phyloP scores from a whole-genome alignment of 2,888 invertebrate genomes.

The Diaperis boleti region DNA sequence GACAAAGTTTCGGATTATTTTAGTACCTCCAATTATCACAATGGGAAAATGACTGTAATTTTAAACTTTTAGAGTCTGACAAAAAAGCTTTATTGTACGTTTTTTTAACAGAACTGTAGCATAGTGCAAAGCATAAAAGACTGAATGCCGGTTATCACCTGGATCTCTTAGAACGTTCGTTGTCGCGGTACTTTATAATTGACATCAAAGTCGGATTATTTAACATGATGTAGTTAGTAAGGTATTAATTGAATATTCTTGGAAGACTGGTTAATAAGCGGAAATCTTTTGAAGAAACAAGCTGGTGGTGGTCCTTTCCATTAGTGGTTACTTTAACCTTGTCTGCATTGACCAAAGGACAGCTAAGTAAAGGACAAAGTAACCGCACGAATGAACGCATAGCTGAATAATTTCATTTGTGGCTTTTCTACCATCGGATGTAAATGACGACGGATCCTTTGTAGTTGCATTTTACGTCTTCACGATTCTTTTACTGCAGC shows the following conservation, averaged over 20 bases:
- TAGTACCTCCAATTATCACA: slow-evolving; percentile 27
- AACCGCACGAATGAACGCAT: slow-evolving; percentile 43
- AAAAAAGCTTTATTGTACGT: slow-evolving; percentile 3
- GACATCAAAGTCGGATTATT: slow-evolving; percentile 10
- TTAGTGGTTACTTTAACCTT: slow-evolving; percentile 41
- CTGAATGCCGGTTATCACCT: slow-evolving; percentile 1
- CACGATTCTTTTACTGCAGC: slow-evolving; percentile 4
- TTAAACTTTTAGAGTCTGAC: slow-evolving; percentile 2
- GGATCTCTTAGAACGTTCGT: not conserved
- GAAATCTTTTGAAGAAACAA: slow-evolving; percentile 24
- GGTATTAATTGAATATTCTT: slow-evolving; percentile 16
- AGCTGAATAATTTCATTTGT: slow-evolving; percentile 41
- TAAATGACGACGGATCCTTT: slow-evolving; percentile 31
- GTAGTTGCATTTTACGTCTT: slow-evolving; percentile 23
- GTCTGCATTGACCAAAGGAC: slow-evolving; percentile 42
- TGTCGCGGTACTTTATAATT: not conserved
- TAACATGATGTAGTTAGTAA: slow-evolving; percentile 1
- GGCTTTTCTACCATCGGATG: slow-evolving; percentile 32
- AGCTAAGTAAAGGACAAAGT: slow-evolving; percentile 44
- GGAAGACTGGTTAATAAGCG: slow-evolving; percentile 16
- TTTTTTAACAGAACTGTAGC: slow-evolving; percentile 16
- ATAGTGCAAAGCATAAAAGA: slow-evolving; percentile 1
- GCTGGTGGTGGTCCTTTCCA: slow-evolving; percentile 35
- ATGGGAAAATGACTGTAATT: slow-evolving; percentile 31
- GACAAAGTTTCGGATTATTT: slow-evolving; percentile 33